Conservation (phyloP, 2,888 invertebrate genomes). For the Oligia strigilis region DNA sequence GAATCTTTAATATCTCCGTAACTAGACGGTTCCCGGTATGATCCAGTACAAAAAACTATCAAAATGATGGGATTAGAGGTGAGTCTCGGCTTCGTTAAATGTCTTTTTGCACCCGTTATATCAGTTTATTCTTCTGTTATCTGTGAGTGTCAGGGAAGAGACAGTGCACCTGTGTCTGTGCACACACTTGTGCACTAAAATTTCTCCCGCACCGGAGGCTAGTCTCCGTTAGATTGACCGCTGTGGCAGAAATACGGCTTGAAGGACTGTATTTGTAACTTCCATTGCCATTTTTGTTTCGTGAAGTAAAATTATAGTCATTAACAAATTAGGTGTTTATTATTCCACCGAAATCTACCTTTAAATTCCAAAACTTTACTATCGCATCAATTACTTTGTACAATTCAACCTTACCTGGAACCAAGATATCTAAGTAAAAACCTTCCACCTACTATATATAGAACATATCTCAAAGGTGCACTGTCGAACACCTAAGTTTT, state of each 20-base stretch:
- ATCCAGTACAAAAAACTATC: background rate
- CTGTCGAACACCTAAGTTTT: slow-evolving; percentile 25
- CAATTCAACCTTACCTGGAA: too few relatives aligned
- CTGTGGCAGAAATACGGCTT: too few relatives aligned
- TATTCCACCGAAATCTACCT: background rate
- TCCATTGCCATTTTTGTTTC: background rate
- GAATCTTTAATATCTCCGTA: background rate
- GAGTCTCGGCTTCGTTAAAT: too few relatives aligned
- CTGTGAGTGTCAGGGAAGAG: too few relatives aligned
- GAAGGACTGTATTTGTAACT: background rate
- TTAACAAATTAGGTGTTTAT: background rate
- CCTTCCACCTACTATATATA: too few relatives aligned
- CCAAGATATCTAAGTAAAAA: too few relatives aligned
- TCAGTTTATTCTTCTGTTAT: background rate
- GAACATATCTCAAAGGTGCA: slow-evolving; percentile 5
- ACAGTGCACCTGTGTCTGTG: too few relatives aligned
- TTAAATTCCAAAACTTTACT: background rate
- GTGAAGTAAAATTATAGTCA: background rate
- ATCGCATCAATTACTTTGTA: too few relatives aligned
- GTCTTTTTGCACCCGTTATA: background rate
- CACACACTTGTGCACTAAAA: too few relatives aligned
- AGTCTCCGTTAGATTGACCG: too few relatives aligned
- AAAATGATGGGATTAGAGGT: background rate
- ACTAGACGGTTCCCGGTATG: background rate
- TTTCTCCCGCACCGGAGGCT: too few relatives aligned